phyloP scores from a whole-genome alignment of 2,888 invertebrate species.

The Synanthedon vespiformis region DNA sequence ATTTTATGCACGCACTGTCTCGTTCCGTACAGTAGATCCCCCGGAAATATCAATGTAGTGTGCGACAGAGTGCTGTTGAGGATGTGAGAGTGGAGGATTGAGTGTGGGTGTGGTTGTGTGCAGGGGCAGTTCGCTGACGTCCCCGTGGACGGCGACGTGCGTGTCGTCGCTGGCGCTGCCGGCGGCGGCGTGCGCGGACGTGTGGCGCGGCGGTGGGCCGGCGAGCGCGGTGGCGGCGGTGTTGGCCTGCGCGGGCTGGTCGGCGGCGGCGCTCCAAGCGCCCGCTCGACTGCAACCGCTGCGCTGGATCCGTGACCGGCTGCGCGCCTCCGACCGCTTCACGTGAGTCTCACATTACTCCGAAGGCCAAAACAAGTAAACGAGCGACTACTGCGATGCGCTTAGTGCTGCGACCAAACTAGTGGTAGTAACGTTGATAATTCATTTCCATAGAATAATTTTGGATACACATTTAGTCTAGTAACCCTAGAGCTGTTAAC shows the following conservation, averaged over 20 bases:
- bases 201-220: conserved; percentile 23
- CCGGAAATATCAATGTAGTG: no score
- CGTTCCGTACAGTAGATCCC: no score
- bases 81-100: not conserved
- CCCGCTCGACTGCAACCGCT: conserved; percentile 1
- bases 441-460: no score
- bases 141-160: conserved; percentile 88
- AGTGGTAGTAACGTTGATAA: no score
- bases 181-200: conserved; percentile 87
- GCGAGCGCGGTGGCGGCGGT: conserved; percentile 8
- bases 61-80: no score
- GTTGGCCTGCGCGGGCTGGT: conserved; percentile 21
- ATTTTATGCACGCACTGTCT: no score
- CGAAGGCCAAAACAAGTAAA: no score
- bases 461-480: no score
- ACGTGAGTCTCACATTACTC: conserved; percentile 22
- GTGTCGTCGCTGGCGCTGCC: conserved; percentile 90
- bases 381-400: no score
- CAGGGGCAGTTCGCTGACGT: conserved; percentile 95
- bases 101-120: conserved; percentile 5
- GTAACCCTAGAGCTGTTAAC: no score
- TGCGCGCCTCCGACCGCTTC: conserved; percentile 36
- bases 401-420: no score
- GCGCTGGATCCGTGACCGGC: conserved; percentile 22
- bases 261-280: conserved; percentile 16